Evolutionary conservation across 2,797 vertebrate species (phyloP).

Genomic region (Sorex maritimensis): DNA sequence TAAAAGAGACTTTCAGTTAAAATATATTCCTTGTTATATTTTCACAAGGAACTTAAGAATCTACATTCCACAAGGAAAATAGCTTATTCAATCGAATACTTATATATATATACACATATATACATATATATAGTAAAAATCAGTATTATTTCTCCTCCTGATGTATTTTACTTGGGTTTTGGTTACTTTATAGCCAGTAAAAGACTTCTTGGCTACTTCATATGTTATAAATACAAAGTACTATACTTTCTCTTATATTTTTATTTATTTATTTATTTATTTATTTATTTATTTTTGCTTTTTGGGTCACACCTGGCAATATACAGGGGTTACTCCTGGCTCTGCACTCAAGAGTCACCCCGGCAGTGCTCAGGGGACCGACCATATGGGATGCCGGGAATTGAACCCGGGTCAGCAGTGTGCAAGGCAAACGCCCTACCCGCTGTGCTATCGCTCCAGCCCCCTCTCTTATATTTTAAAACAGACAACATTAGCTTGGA

Average conservation of each 20-base stretch:
- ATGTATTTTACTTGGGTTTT: slow-evolving; percentile 51
- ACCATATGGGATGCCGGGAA: too few relatives aligned
- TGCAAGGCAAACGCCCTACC: too few relatives aligned
- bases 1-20: slow-evolving; percentile 30
- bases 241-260: background rate
- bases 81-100: background rate
- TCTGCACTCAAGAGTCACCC: too few relatives aligned
- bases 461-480: slow-evolving; percentile 20
- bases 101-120: background rate
- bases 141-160: slow-evolving; percentile 37
- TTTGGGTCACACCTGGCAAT: too few relatives aligned
- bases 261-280: slow-evolving; percentile 15
- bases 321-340: too few relatives aligned
- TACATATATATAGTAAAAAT: slow-evolving; percentile 3
- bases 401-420: too few relatives aligned
- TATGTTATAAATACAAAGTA: slow-evolving; percentile 48
- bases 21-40: slow-evolving; percentile 65
- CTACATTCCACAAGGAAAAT: slow-evolving; percentile 40
- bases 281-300: too few relatives aligned
- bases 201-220: slow-evolving; percentile 43
- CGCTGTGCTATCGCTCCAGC: too few relatives aligned
- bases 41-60: slow-evolving; percentile 55
- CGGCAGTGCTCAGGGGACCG: too few relatives aligned
- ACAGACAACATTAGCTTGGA: slow-evolving; percentile 66
- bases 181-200: slow-evolving; percentile 45